These are phyloP conservation scores for Myoxocephalus aenaeus DNA, from an alignment of 2,797 vertebrate species.

Conservation along the genomic window DNA sequence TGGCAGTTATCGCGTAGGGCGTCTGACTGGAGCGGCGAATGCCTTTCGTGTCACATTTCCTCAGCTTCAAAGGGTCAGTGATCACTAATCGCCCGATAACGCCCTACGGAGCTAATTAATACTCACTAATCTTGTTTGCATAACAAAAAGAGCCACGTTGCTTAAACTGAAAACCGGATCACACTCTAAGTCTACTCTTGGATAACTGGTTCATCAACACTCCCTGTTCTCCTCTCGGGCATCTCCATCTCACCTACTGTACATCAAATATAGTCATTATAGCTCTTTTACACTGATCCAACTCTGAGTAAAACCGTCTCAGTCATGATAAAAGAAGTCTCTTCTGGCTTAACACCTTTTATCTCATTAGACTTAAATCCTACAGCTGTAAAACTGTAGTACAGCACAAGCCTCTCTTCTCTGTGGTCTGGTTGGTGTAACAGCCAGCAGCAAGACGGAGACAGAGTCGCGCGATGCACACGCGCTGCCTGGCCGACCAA, in stretches of 20 bases:
- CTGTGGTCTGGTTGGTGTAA: background rate
- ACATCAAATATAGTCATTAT: background rate
- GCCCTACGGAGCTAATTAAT: background rate
- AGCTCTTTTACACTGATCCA: background rate
- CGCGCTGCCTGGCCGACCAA: slow-evolving; percentile 48
- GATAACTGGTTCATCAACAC: background rate
- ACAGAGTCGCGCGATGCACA: slow-evolving; percentile 43
- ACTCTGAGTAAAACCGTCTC: no score
- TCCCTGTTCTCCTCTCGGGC: background rate
- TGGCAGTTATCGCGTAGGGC: no score
- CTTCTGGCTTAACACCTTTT: background rate
- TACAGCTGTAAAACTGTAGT: background rate
- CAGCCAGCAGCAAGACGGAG: background rate
- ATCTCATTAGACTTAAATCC: background rate
- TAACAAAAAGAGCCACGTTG: slow-evolving; percentile 21
- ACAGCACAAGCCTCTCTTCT: background rate
- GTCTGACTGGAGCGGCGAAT: no score
- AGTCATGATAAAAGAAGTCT: background rate
- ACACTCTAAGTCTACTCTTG: slow-evolving; percentile 21
- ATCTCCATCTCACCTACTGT: background rate
- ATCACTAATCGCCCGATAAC: background rate
- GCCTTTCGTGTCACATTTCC: background rate
- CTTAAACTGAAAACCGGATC: slow-evolving; percentile 31
- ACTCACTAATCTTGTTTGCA: slow-evolving; percentile 42
- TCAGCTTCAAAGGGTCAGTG: background rate